Evolutionary conservation across 2,888 invertebrate species (phyloP).

Genomic region (Gisinianus flammeolus): DNA sequence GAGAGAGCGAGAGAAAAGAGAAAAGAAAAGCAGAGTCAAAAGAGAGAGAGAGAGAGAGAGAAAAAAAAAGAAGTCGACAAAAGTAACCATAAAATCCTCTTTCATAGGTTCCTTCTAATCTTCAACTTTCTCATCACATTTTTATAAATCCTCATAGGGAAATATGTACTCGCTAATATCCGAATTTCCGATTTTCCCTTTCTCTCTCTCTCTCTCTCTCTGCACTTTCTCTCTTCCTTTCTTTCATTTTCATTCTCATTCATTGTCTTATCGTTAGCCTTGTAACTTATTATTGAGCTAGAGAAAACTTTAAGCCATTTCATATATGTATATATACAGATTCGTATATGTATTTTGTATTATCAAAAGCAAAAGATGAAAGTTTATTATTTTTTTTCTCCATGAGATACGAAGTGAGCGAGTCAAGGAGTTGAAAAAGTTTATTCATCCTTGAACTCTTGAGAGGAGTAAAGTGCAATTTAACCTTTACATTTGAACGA

Average conservation of each 20-base stretch:
- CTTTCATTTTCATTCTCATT: neutral
- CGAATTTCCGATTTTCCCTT: no score
- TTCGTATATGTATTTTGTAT: neutral
- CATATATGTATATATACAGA: neutral
- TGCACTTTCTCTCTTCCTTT: no score
- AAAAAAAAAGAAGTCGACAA: conserved; percentile 15
- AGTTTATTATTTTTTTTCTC: no score
- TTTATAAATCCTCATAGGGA: neutral
- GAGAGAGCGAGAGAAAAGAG: neutral
- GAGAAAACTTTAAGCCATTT: neutral
- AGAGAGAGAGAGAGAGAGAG: conserved; percentile 9
- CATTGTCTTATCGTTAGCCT: neutral
- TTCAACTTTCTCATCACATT: neutral
- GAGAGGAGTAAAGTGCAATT: neutral
- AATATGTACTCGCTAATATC: no score
- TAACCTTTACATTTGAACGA: no score
- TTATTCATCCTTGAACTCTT: neutral
- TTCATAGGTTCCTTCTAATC: neutral
- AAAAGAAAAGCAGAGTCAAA: neutral
- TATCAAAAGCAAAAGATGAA: neutral
- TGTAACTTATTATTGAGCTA: neutral
- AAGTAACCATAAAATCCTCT: conserved; percentile 28
- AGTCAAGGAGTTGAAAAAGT: neutral
- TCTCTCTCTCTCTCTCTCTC: no score
- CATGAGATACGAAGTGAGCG: neutral